phyloP scores from a whole-genome alignment of 2,797 vertebrate species.

The Brachymystax lenok region DNA sequence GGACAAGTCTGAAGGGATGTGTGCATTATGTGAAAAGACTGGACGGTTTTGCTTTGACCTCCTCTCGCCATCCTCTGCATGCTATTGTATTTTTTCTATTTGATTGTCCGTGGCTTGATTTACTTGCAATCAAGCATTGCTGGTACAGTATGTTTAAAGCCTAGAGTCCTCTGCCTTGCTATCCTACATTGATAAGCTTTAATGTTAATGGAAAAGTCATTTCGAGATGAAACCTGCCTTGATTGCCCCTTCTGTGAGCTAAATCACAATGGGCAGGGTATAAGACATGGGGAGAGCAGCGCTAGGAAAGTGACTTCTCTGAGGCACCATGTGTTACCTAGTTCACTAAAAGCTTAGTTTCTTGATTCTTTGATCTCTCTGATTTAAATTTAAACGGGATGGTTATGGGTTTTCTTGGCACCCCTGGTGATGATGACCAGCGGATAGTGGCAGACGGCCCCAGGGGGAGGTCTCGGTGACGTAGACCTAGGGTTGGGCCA shows the following conservation, averaged over 20 bases:
- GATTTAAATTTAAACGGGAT: not conserved
- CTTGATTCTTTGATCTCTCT: not conserved
- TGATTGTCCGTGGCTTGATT: constrained; percentile 62
- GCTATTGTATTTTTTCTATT: constrained; percentile 44
- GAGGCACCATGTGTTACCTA: not conserved
- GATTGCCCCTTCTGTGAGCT: constrained; percentile 10
- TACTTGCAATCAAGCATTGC: constrained; percentile 58
- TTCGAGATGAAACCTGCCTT: constrained; percentile 43
- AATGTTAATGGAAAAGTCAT: not conserved
- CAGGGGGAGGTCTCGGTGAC: constrained; percentile 46
- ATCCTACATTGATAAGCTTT: constrained; percentile 14
- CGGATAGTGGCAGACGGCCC: constrained; percentile 44
- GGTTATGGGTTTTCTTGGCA: not conserved
- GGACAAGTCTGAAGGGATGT: constrained; percentile 37
- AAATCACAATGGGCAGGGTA: too few species aligned
- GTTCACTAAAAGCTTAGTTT: not conserved
- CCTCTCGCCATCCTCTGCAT: constrained; percentile 33
- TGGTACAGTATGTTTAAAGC: not conserved
- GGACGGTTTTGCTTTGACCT: constrained; percentile 37
- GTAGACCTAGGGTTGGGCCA: constrained; percentile 61
- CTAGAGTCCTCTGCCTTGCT: not conserved
- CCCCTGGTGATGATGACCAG: constrained; percentile 35
- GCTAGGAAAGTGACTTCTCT: not conserved
- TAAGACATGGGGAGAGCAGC: not conserved
- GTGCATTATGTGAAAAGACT: constrained; percentile 32